Base-by-base conservation (phyloP, 2,113 vertebrate genomes). In the Pongo abelii region DNA sequence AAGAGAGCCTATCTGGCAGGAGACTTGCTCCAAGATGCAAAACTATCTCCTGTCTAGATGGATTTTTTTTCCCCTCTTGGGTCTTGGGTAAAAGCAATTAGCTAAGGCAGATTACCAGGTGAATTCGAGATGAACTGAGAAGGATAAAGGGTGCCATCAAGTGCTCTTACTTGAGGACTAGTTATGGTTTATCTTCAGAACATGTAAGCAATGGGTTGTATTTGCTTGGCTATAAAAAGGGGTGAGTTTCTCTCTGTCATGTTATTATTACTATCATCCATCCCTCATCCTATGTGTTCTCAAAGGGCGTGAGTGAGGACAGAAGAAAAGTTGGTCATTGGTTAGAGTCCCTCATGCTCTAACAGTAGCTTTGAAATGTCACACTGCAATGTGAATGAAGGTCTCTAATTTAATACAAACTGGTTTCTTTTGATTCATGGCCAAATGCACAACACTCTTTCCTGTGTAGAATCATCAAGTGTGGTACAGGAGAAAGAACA, bases 141-240 rank as follows among this genome's bases (percentile, higher is more conserved):
- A 12, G 50, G 55, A 20, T 43, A 25, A 32, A 35, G 17, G n/a
- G 59, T 17, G 14, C 27, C 1, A 14, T 35, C n/a, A 7, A 3
- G 43, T 23, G 40, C 78, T 84, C 78, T 48, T 8, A 18, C 78
- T 38, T 46, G 20, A 50, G 50, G 20, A 43, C 14, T 17, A 20
- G 27, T 4, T 50, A n/a, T 35, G 8, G 0, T 50, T 59, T 40
- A 48, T 6, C 23, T 18, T 35, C 61, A 74, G 30, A 85, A 72
- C 55, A 11, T 1, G 9, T 6, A 38, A 12, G 16, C 8, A 32
- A 2, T 3, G 61, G 7, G 20, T 2, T 50, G 23, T 8, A 8
- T 38, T 48, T 40, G 55, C 55, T 78, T 12, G 13, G n/a, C 38
- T 22, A 22, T 50, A 6, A 2, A 12, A 12, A 61, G 16, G 11